phyloP scores from a whole-genome alignment of 2,113 vertebrate species.

The Copsychus sechellarum region DNA sequence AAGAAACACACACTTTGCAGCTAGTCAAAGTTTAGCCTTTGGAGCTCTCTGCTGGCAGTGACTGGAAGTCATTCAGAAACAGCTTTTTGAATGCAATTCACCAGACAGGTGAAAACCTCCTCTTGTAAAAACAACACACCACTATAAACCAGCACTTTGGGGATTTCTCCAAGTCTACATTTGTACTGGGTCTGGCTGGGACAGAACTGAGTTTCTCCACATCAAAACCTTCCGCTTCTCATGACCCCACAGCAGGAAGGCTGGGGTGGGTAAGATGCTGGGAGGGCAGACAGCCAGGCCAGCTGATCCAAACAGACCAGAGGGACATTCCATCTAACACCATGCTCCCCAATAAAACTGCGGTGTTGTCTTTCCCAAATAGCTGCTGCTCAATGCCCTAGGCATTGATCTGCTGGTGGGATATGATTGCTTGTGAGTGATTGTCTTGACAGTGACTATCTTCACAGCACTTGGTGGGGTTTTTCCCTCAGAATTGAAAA shows the following conservation, averaged over 20 bases:
- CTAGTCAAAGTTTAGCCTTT: not conserved
- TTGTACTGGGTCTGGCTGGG: not conserved
- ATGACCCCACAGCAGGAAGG: not conserved
- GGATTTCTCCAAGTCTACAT: not conserved
- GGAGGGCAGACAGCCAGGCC: not conserved
- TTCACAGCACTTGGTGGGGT: not conserved
- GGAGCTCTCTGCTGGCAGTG: slow-evolving; percentile 55
- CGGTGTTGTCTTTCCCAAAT: fast-evolving
- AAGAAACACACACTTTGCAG: not conserved
- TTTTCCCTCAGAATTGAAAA: not conserved
- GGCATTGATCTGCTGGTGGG: not conserved
- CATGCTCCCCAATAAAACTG: not conserved
- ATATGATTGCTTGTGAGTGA: not conserved
- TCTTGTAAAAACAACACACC: not conserved
- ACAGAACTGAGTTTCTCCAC: not conserved
- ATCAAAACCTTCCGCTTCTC: not conserved
- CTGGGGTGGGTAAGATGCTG: not conserved
- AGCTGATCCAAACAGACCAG: not conserved
- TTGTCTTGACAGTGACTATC: not conserved
- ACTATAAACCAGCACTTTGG: not conserved
- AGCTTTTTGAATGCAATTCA: not conserved
- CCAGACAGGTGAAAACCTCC: not conserved
- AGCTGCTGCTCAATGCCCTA: not conserved
- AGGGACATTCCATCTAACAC: not conserved
- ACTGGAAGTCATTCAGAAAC: not conserved